Evolutionary conservation across 2,113 vertebrate species (phyloP).

Genomic region (Prunella fulvescens): DNA sequence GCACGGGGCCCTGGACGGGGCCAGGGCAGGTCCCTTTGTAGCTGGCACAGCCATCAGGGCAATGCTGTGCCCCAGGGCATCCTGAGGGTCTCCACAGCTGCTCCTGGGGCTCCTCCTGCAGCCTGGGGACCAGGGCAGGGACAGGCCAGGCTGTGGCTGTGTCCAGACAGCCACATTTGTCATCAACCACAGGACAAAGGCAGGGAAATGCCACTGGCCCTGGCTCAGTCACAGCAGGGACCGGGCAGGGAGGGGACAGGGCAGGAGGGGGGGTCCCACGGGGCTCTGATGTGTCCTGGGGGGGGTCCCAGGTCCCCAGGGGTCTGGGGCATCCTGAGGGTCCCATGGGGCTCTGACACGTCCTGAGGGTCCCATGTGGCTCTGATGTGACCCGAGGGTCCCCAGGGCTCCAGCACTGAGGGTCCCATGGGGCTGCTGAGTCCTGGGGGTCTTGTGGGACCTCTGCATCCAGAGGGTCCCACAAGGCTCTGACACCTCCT

Average conservation of each 20-base stretch:
- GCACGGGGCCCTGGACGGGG: background rate
- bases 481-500: no score
- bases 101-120: background rate
- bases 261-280: background rate
- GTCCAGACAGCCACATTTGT: background rate
- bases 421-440: no score
- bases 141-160: background rate
- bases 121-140: accelerated
- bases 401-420: no score
- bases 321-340: no score
- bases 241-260: no score
- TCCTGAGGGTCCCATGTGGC: no score
- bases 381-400: no score
- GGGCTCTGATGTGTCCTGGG: background rate
- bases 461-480: no score
- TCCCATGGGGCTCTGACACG: no score
- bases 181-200: background rate
- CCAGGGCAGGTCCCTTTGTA: background rate
- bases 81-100: background rate
- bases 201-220: background rate
- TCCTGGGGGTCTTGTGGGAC: no score
- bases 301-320: no score
- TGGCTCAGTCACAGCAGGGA: accelerated
- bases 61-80: accelerated
- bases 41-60: accelerated